Conservation (phyloP, 2,797 vertebrate species). For the Halcyon chelicuti region DNA sequence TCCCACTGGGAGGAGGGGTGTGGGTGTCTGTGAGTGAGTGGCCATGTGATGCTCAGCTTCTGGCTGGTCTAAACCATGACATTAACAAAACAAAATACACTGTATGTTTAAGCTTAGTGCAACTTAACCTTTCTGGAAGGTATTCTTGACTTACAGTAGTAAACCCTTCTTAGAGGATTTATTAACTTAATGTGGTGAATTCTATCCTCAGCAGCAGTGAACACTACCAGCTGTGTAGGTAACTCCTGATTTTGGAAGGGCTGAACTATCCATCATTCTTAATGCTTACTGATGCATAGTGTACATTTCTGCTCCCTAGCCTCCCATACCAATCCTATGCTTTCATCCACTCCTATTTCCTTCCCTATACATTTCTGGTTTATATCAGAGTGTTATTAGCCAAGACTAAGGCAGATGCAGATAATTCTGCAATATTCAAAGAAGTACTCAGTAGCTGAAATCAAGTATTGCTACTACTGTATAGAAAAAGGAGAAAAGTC, state of each 20-base stretch:
- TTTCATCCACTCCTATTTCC: background rate
- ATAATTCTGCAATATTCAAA: background rate
- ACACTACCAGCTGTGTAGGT: background rate
- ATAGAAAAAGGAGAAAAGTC: background rate
- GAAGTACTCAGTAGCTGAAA: background rate
- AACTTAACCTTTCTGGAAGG: background rate
- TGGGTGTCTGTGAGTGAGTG: too few species aligned
- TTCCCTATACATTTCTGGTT: background rate
- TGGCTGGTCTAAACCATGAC: background rate
- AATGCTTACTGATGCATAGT: background rate
- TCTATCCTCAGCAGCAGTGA: background rate
- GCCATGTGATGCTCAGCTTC: background rate
- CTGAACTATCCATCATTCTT: background rate
- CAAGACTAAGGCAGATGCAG: background rate
- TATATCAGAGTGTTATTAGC: background rate
- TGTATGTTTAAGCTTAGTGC: background rate
- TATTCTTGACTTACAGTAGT: background rate
- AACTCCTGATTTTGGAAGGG: background rate
- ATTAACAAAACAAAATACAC: background rate
- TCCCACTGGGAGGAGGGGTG: too few species aligned
- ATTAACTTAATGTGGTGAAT: background rate
- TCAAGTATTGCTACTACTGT: background rate
- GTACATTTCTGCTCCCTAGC: background rate
- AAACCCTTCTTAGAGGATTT: background rate
- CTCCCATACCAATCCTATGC: background rate